A percentile compares a stretch with the other conserved stretches of the same genome.
Conservation (phyloP, 2,888 invertebrate genomes). For the Oscheius sp. region DNA sequence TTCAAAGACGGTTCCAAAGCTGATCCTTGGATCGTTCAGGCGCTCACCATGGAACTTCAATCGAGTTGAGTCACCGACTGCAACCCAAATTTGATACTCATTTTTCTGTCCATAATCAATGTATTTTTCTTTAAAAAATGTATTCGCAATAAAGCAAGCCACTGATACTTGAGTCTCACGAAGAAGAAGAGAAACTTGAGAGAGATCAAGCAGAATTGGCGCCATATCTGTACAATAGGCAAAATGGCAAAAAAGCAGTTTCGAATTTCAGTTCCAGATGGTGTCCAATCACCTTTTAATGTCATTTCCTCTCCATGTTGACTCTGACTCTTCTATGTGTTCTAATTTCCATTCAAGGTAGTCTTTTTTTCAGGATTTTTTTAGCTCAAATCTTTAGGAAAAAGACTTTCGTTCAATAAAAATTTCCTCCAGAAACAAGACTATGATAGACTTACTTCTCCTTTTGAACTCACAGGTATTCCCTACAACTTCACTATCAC, state of each 20-base stretch:
- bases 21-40: constrained; percentile 74
- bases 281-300: no score
- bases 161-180: no score
- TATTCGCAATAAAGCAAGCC: no score
- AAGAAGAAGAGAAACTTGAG: no score
- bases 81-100: not conserved
- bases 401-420: not conserved
- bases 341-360: no score
- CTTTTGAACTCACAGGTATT: not conserved
- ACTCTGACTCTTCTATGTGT: no score
- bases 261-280: no score
- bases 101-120: not conserved
- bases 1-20: constrained; percentile 74
- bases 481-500: not conserved
- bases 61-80: not conserved
- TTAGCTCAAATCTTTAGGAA: not conserved
- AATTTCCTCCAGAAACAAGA: not conserved
- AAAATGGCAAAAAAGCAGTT: no score
- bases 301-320: no score
- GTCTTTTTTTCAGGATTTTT: no score
- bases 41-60: constrained; percentile 71
- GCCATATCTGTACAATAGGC: no score
- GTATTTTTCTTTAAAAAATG: not conserved
- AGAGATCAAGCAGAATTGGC: no score
- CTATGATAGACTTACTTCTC: not conserved